Evolutionary conservation across 2,888 invertebrate species (phyloP), one percentile per base, ranked within the genome.

Genomic region (Nephrotoma appendiculata): DNA sequence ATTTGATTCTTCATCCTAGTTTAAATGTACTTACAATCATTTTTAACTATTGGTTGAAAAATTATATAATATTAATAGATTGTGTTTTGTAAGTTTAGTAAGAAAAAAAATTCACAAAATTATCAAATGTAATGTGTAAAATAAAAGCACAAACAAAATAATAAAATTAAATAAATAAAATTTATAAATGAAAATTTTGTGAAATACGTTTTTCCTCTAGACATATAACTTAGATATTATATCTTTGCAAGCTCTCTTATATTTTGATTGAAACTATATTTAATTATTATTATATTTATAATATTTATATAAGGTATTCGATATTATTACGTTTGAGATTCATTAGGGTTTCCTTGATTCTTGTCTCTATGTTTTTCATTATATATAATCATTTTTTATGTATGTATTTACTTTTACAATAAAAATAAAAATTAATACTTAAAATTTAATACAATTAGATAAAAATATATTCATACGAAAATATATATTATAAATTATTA

Each of bases 401-500:
- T 42, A 42, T 42, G n/a, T 42, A 42, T 42, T 84, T 84, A 84
- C 6, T 42, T 83, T 84, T 41, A 83, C 41, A 83, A 15, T 52
- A 15, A 5, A 31, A 9, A 71, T 71, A 71, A 71, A 84, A 84
- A 84, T 84, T 84, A 84, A 84, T 84, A 84, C 84, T 84, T 84
- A 84, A 71, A 71, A 31, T 43, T 84, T 84, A 84, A 84, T 84
- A 84, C 84, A 84, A 84, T 42, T 84, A 84, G 84, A 84, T 84
- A 84, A 41, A 84, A 84, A 84, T 84, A 84, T 84, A 84, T 43
- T 84, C 84, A 84, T 84, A 84, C 12, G 84, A 84, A 84, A 84
- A 84, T 84, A 84, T 84, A 84, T 84, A 84, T 71, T 71, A 71
- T 71, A 71, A 71, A 71, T 71, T 71, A 71, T 71, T 71, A 71